Evolutionary conservation across 2,888 invertebrate genomes (phyloP), one percentile per base, ranked within the genome.

Genomic region (Caenorhabditis japonica): DNA sequence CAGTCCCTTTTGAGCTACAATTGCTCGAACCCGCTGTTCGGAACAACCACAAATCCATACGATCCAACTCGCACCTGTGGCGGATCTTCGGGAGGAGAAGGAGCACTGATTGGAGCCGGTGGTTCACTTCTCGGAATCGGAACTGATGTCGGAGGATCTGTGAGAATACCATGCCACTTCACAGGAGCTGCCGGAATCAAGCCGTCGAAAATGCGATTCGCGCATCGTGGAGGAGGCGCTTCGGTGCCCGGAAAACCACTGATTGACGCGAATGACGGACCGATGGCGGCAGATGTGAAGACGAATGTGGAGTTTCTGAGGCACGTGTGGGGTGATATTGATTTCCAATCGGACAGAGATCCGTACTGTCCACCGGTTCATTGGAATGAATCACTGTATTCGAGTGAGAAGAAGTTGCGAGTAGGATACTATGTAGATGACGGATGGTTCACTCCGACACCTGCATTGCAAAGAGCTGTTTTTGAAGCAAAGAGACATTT

Each of bases 131-230:
- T 83, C n/a, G 82, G 83, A 34, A 84, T 90, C 17, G 89, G 89
- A n/a, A 87, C 88, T 15, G 90, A 90, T 70, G 88, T 90, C 23
- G 90, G 89, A 3, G 90, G 90, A 33, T 89, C 89, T 68, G 86
- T 90, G n/a, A 83, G 90, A n/a, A 88, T 89, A 47, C 90, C 90
- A 0, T 86, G 89, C 34, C 87, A 88, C 75, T 88, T 89, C 80
- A 88, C 89, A 79, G 90, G 90, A 0, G 84, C 88, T 19, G 88
- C 84, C 55, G 88, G 89, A 2, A 72, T 90, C 5, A 56, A 82
- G 75, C 84, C 83, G 3, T 80, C 80, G 10, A 77, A 80, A 41
- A 70, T 79, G 44, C 69, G 84, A 21, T 76, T 84, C 44, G 78
- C 83, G 4, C 79, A 81, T 27, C 72, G 73, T n/a, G 76, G 80